Conservation (phyloP, 1,140 invertebrate species). For the Drosophila mayri region DNA sequence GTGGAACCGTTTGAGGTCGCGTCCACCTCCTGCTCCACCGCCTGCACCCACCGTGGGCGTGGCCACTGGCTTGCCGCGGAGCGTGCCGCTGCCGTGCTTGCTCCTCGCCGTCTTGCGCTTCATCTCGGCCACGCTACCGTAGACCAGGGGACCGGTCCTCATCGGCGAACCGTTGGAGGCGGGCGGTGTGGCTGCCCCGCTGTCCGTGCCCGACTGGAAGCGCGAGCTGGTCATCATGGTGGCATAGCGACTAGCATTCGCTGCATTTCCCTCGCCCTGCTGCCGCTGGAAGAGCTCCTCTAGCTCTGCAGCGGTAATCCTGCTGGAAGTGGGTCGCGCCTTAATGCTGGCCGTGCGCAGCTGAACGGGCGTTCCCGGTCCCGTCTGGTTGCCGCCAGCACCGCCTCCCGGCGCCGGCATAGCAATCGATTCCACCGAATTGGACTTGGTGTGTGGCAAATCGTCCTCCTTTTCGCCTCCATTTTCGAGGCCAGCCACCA, state of each 20-base stretch:
- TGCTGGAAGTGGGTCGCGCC: slow-evolving; percentile 92
- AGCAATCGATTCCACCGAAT: slow-evolving; percentile 91
- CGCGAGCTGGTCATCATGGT: slow-evolving; percentile 91
- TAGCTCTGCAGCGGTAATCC: slow-evolving; percentile 95
- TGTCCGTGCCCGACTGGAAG: slow-evolving; percentile 88
- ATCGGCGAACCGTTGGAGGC: slow-evolving; percentile 86
- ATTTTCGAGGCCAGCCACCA: slow-evolving; percentile 93
- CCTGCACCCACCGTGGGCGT: slow-evolving; percentile 76
- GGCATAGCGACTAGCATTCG: slow-evolving; percentile 81
- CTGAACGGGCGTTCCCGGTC: slow-evolving; percentile 87
- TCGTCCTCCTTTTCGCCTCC: slow-evolving; percentile 85
- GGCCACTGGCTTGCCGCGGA: slow-evolving; percentile 84
- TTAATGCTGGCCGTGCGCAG: slow-evolving; percentile 94
- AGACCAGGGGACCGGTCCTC: slow-evolving; percentile 89
- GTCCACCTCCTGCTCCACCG: slow-evolving; percentile 45
- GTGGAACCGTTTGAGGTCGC: slow-evolving; percentile 92
- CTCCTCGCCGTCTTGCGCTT: slow-evolving; percentile 89
- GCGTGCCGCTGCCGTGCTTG: slow-evolving; percentile 74
- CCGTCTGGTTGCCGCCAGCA: slow-evolving; percentile 10
- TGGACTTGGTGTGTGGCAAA: slow-evolving; percentile 89
- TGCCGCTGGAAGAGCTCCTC: slow-evolving; percentile 96
- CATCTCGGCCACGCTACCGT: slow-evolving; percentile 97
- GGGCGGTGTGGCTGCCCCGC: slow-evolving; percentile 87
- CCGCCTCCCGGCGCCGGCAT: slow-evolving; percentile 77
- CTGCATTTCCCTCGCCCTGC: slow-evolving; percentile 85